Evolutionary conservation across 92 coral and sea anemone genomes (phyloP), one percentile per base, ranked within the genome.

Genomic region (Parazoanthus darwini): DNA sequence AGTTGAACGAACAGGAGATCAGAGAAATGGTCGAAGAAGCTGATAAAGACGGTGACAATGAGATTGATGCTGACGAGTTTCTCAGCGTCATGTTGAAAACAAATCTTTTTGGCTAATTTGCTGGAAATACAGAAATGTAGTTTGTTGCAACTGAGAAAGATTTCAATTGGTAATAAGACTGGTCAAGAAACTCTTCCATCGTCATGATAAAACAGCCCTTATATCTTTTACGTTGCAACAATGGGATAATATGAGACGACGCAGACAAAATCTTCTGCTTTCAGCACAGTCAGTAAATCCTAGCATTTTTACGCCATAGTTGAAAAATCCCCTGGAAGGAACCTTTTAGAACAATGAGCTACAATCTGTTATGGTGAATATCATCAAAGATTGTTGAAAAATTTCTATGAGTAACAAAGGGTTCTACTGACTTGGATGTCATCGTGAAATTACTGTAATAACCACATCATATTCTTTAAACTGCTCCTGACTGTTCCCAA

Each of bases 11-110:
- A 43, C 96, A 95, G 82, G 99, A 97, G 88, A 92, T 97, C 23
- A 93, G 92, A 58, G 98, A 94, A 70, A 97, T 97, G 99, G 91
- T 97, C 16, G 94, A 91, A 89, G 99, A 97, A 78, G 99, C 99
- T 5, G 99, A 97, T 77, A 91, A 91, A 78, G 96, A 97, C 76
- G 99, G 99, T 2, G 99, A 97, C 88, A 94, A 85, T 88, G 91
- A 95, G 86, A 91, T 97, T 26, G 94, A 93, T 79, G 92, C 95
- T 78, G 98, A 96, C 37, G 99, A 97, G 70, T 97, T 97, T 86
- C 92, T 97, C 14, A 93, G 93, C 67, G 89, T 97, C 7, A 97
- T 97, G 99, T 79, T 93, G 23, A 95, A 95, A 88, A 97, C 99
- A 35, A 97, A 97, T 89, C 89, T 97, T 74, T 97, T 97, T 70